Conservation (phyloP, 2,888 invertebrate species). For the Xylocampa areola region DNA sequence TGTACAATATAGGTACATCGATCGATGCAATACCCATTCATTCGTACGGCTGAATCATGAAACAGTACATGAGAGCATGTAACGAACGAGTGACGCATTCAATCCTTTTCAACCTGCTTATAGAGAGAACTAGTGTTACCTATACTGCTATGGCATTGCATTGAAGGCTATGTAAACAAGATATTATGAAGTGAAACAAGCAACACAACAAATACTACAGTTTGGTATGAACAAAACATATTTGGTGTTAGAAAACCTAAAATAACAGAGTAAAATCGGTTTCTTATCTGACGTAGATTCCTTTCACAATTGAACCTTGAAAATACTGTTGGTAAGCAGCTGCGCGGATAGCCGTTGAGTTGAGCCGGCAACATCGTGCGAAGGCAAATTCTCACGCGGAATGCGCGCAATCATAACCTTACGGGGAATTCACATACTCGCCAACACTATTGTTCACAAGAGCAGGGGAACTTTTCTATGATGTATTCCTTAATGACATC, state of each 20-base stretch:
- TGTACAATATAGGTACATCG: constrained; percentile 33
- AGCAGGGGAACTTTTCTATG: constrained; percentile 54
- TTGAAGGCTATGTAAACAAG: constrained; percentile 25
- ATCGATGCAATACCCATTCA: constrained; percentile 65
- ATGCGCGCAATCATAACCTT: constrained; percentile 75
- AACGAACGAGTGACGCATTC: constrained; percentile 78
- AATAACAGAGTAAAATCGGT: constrained; percentile 45
- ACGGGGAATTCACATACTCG: constrained; percentile 61
- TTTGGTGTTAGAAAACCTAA: constrained; percentile 21
- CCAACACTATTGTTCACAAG: constrained; percentile 53
- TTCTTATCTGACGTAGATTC: constrained; percentile 63
- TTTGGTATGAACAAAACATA: constrained; percentile 7
- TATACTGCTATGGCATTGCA: constrained; percentile 12
- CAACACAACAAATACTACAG: background rate
- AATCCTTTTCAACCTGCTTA: constrained; percentile 47
- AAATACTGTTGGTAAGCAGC: constrained; percentile 74
- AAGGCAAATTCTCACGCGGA: constrained; percentile 80
- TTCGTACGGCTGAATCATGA: constrained; percentile 73
- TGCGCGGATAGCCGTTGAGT: constrained; percentile 65
- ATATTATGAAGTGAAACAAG: background rate
- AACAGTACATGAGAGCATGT: constrained; percentile 68
- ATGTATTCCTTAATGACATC: constrained; percentile 43
- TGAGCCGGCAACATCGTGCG: constrained; percentile 65
- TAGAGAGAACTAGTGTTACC: constrained; percentile 16
- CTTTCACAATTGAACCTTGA: constrained; percentile 84